These are phyloP conservation scores for Papilio protenor DNA, from an alignment of 2,888 invertebrate genomes.

Conservation along the genomic window DNA sequence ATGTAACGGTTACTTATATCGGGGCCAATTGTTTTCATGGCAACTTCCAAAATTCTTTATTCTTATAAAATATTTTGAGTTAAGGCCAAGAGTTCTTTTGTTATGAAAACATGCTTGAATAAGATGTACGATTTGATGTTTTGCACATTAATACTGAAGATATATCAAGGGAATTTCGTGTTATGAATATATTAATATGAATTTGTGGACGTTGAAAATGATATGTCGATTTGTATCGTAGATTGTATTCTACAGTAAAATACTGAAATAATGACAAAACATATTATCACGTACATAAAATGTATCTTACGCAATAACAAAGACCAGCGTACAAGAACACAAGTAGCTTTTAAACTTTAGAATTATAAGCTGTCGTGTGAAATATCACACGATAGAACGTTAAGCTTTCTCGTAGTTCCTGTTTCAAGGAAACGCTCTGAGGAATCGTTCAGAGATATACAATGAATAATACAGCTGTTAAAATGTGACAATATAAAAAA, in stretches of 20 bases:
- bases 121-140: conserved; percentile 38
- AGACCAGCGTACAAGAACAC: neutral
- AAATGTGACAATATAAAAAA: neutral
- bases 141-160: conserved; percentile 22
- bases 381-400: neutral
- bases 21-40: conserved; percentile 38
- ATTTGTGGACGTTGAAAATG: neutral
- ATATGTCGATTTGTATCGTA: neutral
- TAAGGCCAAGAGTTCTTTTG: conserved; percentile 42
- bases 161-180: neutral
- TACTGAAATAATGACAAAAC: neutral
- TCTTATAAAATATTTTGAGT: conserved; percentile 36
- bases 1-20: conserved; percentile 31
- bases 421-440: neutral
- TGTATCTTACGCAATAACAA: neutral
- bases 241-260: neutral
- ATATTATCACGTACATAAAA: neutral
- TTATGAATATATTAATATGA: conserved; percentile 2
- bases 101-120: conserved; percentile 36
- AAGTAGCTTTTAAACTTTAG: neutral
- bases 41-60: conserved; percentile 32
- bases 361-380: conserved; percentile 1
- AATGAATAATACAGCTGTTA: neutral
- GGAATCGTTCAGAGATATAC: neutral
- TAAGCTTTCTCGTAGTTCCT: neutral